Evolutionary conservation across 2,888 invertebrate species (phyloP).

Genomic region (Galeruca laticollis): DNA sequence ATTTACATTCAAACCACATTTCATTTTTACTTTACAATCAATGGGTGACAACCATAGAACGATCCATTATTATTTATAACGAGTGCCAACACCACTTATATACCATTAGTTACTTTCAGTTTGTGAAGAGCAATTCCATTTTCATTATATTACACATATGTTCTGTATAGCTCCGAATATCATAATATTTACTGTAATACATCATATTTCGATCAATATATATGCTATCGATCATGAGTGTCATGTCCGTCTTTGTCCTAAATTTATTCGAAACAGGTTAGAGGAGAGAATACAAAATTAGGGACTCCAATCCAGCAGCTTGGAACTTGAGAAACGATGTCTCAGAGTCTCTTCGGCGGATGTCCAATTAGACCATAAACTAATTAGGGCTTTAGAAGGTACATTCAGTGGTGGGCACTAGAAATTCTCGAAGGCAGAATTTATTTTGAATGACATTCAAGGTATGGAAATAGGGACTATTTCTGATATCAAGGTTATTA

Average conservation of each 20-base stretch:
- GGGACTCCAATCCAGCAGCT: slow-evolving; percentile 59
- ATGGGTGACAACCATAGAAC: no score
- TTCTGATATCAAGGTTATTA: no score
- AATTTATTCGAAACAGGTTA: slow-evolving; percentile 29
- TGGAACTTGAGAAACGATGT: slow-evolving; percentile 55
- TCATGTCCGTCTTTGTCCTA: slow-evolving; percentile 11
- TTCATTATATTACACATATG: no score
- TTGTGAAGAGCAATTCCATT: no score
- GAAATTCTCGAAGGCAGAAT: neutral
- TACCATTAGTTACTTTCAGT: no score
- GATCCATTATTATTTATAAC: no score
- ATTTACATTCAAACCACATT: no score
- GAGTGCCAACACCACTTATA: no score
- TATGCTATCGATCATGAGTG: neutral
- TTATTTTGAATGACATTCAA: neutral
- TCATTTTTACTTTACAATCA: no score
- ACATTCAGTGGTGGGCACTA: neutral
- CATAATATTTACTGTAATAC: neutral
- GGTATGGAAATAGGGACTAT: neutral
- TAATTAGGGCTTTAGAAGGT: slow-evolving; percentile 29
- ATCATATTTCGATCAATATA: neutral
- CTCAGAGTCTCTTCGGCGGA: slow-evolving; percentile 40
- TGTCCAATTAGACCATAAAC: slow-evolving; percentile 40
- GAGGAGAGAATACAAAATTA: slow-evolving; percentile 60
- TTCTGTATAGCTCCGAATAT: no score